Conservation (phyloP, 2,113 vertebrate genomes). For the Grantiella picta region DNA sequence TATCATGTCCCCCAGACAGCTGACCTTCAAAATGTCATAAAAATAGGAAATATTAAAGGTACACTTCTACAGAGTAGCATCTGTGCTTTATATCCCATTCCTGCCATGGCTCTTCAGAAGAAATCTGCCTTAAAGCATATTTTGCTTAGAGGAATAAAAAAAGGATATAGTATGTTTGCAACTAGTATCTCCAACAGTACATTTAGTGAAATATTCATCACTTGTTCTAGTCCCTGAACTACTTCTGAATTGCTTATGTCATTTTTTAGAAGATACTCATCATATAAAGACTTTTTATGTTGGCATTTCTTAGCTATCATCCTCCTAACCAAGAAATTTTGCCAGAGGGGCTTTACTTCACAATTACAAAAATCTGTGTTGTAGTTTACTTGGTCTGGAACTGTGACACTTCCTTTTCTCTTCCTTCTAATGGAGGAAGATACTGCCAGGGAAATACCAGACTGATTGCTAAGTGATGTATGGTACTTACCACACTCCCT, state of each 20-base stretch:
- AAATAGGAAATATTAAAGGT: slow-evolving; percentile 30
- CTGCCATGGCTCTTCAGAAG: not conserved
- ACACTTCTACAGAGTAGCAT: not conserved
- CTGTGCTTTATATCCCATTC: not conserved
- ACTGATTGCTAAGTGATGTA: not conserved
- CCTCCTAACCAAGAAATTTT: not conserved
- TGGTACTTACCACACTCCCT: not conserved
- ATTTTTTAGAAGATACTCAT: not conserved
- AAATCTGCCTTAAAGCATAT: slow-evolving; percentile 12
- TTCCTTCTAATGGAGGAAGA: not conserved
- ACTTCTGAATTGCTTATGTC: not conserved
- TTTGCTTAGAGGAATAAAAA: slow-evolving; percentile 30
- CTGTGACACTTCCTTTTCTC: not conserved
- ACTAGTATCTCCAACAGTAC: not conserved
- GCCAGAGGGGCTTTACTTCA: not conserved
- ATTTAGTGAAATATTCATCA: slow-evolving; percentile 48
- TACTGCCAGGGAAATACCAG: not conserved
- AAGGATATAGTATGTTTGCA: not conserved
- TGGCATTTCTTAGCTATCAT: not conserved
- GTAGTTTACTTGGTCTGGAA: not conserved
- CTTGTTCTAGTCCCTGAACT: slow-evolving; percentile 10
- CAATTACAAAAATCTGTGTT: not conserved
- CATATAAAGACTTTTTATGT: not conserved
- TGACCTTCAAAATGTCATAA: slow-evolving; percentile 38
- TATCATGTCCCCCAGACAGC: not conserved